Conservation (phyloP, 2,797 vertebrate species). For the Chelon labrosus region DNA sequence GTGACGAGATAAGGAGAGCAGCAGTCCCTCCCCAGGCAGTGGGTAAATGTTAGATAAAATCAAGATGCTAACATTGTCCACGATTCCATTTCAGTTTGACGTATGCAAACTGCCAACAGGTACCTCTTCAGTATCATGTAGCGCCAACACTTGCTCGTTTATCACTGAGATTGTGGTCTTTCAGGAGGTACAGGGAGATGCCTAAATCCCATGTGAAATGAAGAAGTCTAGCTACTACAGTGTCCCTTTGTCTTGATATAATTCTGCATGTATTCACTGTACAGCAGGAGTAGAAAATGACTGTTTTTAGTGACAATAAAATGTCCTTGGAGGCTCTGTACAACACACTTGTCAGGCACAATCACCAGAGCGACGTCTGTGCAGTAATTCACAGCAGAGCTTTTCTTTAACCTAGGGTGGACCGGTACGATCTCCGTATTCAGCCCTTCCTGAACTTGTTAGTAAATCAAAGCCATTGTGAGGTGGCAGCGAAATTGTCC, state of each 20-base stretch:
- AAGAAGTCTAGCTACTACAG: background rate
- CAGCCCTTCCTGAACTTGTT: conserved; percentile 52
- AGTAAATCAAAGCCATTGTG: conserved; percentile 72
- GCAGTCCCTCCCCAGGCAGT: conserved; percentile 28
- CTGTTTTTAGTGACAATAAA: conserved; percentile 33
- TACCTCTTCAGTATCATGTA: conserved; percentile 19
- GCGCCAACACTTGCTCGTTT: conserved; percentile 9
- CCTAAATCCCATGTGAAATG: conserved; percentile 14
- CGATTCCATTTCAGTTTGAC: conserved; percentile 28
- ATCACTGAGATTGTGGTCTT: conserved; percentile 6
- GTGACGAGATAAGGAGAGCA: conserved; percentile 66
- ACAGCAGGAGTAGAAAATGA: conserved; percentile 18
- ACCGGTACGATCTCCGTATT: conserved; percentile 22
- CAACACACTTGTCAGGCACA: conserved; percentile 11
- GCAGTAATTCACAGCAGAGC: conserved; percentile 49
- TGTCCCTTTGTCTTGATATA: conserved; percentile 5
- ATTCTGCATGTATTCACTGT: conserved; percentile 17
- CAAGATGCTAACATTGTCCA: conserved; percentile 30
- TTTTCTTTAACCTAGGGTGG: conserved; percentile 38
- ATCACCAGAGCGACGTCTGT: conserved; percentile 3
- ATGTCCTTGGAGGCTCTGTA: conserved; percentile 20
- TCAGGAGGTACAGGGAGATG: background rate
- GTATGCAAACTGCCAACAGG: conserved; percentile 30
- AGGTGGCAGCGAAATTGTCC: conserved; percentile 69
- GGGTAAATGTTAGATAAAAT: conserved; percentile 54